These are phyloP conservation scores for Apostichopus parvimensis DNA, from an alignment of 35 echinoderm and acorn worm genomes.

Conservation along the genomic window DNA sequence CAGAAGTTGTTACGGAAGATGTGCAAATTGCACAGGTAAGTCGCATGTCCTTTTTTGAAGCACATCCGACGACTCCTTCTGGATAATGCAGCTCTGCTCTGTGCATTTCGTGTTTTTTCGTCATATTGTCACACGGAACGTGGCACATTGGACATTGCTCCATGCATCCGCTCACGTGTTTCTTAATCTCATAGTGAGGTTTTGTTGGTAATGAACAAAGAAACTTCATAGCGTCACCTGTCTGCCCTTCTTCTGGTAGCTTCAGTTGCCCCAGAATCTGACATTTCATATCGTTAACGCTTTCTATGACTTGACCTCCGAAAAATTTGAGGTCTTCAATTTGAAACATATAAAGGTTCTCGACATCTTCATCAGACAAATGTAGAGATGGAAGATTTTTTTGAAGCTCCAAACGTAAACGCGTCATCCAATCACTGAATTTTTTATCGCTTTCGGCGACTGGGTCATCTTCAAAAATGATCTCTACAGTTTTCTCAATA, in stretches of 20 bases:
- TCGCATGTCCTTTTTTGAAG: background rate
- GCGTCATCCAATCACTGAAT: background rate
- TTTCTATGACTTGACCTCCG: background rate
- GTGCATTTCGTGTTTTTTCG: constrained; percentile 23
- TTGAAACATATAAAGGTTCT: background rate
- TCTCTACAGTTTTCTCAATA: background rate
- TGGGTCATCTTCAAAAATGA: background rate
- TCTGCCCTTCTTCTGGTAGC: background rate
- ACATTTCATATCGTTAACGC: background rate
- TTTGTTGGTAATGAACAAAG: background rate
- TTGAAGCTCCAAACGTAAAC: background rate
- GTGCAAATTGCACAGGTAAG: background rate
- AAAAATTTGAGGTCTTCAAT: background rate
- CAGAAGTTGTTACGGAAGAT: constrained; percentile 1
- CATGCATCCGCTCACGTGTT: background rate
- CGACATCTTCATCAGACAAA: background rate
- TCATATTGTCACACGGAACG: constrained; percentile 45
- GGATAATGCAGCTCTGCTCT: constrained; percentile 39
- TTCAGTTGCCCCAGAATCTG: background rate
- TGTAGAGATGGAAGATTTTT: background rate
- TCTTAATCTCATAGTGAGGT: constrained; percentile 21
- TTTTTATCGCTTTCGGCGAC: background rate
- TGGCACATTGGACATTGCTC: constrained; percentile 48
- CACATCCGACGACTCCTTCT: constrained; percentile 28
- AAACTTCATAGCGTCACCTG: background rate